A percentile compares a stretch with the other conserved stretches of the same genome.
These are phyloP conservation scores for Myrmophylax atrothorax DNA, from an alignment of 2,113 vertebrate species.

Conservation along the genomic window DNA sequence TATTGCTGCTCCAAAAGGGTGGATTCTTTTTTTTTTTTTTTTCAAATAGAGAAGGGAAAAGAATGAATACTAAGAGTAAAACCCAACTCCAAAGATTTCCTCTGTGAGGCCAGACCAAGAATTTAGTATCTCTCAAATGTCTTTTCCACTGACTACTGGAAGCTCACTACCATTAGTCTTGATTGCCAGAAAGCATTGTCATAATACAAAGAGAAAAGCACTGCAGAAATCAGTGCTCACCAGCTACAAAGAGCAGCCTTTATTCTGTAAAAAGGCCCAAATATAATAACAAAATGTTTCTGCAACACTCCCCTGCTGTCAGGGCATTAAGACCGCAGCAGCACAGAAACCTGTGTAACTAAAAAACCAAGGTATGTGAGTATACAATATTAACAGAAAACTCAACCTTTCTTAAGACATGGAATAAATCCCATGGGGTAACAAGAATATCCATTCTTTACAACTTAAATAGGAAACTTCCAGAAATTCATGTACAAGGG, in stretches of 20 bases:
- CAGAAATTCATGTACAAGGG: not conserved
- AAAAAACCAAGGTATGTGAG: accelerated
- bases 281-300: not conserved
- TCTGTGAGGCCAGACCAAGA: not conserved
- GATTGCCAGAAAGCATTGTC: not conserved
- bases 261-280: not conserved
- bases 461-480: not conserved
- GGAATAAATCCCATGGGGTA: not conserved
- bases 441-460: not conserved
- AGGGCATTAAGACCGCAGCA: not conserved
- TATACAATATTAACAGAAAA: not conserved
- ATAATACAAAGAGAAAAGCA: not conserved
- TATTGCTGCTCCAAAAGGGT: not conserved
- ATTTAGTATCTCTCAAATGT: not conserved
- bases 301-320: not conserved
- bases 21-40: not conserved
- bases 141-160: not conserved
- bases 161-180: not conserved
- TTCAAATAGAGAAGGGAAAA: not conserved
- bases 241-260: not conserved
- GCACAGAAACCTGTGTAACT: not conserved
- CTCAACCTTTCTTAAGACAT: not conserved
- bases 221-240: not conserved
- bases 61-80: not conserved
- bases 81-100: not conserved